These are phyloP conservation scores for Enteromius paludinosus DNA, from an alignment of 2,797 vertebrate species.

Conservation along the genomic window DNA sequence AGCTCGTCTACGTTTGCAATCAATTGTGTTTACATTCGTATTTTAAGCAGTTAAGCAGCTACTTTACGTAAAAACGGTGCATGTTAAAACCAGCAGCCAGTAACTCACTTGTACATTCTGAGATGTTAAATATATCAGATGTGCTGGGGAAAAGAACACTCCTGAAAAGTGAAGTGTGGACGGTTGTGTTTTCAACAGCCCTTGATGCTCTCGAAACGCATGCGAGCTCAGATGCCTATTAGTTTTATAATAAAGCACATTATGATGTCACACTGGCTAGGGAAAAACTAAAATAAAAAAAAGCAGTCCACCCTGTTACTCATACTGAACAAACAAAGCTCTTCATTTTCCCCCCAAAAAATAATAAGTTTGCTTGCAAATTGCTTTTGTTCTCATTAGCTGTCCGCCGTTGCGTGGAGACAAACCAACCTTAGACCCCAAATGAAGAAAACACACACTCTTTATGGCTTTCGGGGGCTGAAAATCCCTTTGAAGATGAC, in stretches of 20 bases:
- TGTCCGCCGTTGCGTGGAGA: neutral
- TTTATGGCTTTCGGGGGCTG: neutral
- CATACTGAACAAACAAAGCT: slow-evolving; percentile 35
- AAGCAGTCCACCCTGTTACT: slow-evolving; percentile 28
- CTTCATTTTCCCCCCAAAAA: slow-evolving; percentile 1
- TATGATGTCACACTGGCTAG: neutral
- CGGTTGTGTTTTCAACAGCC: slow-evolving; percentile 27
- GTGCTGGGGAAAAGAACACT: slow-evolving; percentile 1
- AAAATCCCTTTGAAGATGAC: slow-evolving; percentile 30
- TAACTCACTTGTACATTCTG: neutral
- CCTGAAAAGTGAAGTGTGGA: neutral
- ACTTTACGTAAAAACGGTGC: slow-evolving; percentile 20
- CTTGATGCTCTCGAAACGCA: slow-evolving; percentile 3
- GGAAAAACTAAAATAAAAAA: neutral
- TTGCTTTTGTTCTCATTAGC: slow-evolving; percentile 20
- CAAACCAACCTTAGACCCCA: slow-evolving; percentile 8
- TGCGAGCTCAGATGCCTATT: slow-evolving; percentile 4
- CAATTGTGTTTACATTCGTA: neutral
- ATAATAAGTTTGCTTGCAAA: slow-evolving; percentile 27
- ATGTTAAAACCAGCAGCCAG: slow-evolving; percentile 6
- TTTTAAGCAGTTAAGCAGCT: neutral
- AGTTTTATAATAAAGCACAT: slow-evolving; percentile 32
- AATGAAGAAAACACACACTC: neutral
- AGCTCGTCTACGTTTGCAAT: neutral
- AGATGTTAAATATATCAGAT: neutral